A percentile compares a stretch with the other conserved stretches of the same genome.
These are phyloP conservation scores for Origma solitaria DNA, from an alignment of 2,113 vertebrate species.

Conservation along the genomic window DNA sequence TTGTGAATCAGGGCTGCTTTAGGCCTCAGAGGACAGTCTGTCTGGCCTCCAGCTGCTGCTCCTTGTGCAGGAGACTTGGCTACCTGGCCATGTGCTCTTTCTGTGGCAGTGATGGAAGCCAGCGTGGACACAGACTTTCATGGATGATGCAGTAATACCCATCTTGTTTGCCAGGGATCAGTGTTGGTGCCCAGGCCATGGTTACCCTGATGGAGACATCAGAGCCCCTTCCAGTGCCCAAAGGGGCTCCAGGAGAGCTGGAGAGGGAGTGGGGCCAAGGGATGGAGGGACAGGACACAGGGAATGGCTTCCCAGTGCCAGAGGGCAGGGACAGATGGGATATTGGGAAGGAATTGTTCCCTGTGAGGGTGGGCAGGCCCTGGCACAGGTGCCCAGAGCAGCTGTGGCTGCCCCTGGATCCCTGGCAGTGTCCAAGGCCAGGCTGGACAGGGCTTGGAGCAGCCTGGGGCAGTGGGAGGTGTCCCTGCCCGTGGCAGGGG, in stretches of 20 bases:
- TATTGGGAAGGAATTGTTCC: rapidly evolving
- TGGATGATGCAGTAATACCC: background rate
- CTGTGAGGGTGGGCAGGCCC: rapidly evolving
- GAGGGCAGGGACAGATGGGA: rapidly evolving
- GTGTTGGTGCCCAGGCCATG: background rate
- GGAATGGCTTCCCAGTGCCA: background rate
- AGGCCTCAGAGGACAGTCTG: background rate
- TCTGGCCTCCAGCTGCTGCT: constrained; percentile 48
- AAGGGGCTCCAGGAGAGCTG: background rate
- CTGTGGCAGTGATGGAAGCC: background rate
- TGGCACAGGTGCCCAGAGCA: background rate
- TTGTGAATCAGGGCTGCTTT: background rate
- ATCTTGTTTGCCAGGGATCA: background rate
- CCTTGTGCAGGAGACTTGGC: background rate
- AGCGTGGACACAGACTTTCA: background rate
- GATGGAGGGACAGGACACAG: rapidly evolving
- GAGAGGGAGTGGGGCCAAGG: background rate
- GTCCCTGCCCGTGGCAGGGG: background rate
- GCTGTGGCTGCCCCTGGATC: background rate
- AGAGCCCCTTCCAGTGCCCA: background rate
- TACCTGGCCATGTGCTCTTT: background rate
- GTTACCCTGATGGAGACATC: background rate
- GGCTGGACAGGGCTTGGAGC: rapidly evolving
- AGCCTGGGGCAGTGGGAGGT: rapidly evolving
- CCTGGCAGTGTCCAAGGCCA: background rate